phyloP scores from a whole-genome alignment of 2,113 vertebrate species.

The Vicugna pacos region DNA sequence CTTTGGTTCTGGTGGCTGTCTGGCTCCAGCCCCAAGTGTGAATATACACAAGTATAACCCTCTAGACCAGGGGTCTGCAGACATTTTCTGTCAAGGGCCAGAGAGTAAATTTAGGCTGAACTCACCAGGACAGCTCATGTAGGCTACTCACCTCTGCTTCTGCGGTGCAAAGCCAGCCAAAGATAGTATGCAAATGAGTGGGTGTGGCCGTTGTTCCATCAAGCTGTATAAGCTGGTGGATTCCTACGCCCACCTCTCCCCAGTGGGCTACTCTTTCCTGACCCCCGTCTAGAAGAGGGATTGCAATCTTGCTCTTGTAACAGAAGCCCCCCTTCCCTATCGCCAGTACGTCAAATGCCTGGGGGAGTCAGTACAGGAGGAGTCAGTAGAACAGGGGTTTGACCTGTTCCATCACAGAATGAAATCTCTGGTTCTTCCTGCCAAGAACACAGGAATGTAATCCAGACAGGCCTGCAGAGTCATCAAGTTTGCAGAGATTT shows the following conservation, averaged over 20 bases:
- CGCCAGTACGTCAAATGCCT: neutral
- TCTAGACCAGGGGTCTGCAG: neutral
- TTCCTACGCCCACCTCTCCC: neutral
- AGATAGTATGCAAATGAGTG: neutral
- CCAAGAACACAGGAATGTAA: neutral
- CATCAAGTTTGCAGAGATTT: constrained; percentile 39
- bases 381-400: neutral
- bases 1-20: neutral
- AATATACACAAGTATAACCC: accelerated
- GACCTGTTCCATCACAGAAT: neutral
- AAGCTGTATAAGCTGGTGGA: too few relatives aligned
- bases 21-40: neutral
- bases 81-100: neutral
- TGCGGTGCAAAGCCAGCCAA: neutral
- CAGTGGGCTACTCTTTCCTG: neutral
- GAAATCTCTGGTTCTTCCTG: neutral
- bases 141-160: neutral
- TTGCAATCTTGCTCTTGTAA: neutral
- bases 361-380: neutral
- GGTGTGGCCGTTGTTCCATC: accelerated
- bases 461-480: neutral
- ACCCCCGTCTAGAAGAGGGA: neutral
- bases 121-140: too few relatives aligned
- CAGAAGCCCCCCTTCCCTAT: neutral
- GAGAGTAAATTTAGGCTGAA: neutral